phyloP scores from a whole-genome alignment of 2,113 vertebrate species.

The Lasiurus borealis region DNA sequence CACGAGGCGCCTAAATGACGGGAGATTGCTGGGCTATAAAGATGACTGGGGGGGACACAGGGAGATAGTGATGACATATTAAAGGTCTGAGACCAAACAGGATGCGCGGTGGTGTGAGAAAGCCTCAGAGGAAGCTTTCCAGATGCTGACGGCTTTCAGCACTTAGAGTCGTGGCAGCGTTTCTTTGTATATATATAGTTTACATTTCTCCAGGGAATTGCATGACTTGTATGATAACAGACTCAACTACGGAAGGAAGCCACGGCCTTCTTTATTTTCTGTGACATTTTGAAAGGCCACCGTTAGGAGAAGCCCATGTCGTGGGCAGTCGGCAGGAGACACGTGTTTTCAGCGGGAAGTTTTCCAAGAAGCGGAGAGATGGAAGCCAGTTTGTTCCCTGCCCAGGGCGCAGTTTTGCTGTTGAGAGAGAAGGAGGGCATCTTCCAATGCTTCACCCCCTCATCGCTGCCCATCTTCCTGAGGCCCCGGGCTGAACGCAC shows the following conservation, averaged over 20 bases:
- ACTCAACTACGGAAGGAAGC: constrained; percentile 4
- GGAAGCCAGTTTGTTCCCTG: background rate
- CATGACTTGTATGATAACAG: background rate
- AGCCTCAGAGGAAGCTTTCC: background rate
- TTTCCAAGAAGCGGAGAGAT: background rate
- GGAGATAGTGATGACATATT: background rate
- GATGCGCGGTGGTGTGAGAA: background rate
- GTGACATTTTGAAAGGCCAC: constrained; percentile 23
- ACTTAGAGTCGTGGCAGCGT: background rate
- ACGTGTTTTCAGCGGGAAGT: background rate
- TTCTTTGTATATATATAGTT: background rate
- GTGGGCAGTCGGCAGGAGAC: background rate
- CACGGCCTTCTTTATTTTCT: background rate
- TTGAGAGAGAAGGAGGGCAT: background rate
- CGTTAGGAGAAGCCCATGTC: background rate
- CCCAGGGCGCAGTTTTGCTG: background rate
- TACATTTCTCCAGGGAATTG: background rate
- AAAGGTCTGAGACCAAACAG: background rate
- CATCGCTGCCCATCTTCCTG: background rate
- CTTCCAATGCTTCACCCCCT: background rate
- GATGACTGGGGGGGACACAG: background rate
- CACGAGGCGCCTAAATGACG: background rate
- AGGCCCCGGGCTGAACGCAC: background rate
- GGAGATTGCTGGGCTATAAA: background rate
- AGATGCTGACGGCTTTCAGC: background rate